Conservation (phyloP, 2,888 invertebrate genomes). For the Heliconius charithonia region DNA sequence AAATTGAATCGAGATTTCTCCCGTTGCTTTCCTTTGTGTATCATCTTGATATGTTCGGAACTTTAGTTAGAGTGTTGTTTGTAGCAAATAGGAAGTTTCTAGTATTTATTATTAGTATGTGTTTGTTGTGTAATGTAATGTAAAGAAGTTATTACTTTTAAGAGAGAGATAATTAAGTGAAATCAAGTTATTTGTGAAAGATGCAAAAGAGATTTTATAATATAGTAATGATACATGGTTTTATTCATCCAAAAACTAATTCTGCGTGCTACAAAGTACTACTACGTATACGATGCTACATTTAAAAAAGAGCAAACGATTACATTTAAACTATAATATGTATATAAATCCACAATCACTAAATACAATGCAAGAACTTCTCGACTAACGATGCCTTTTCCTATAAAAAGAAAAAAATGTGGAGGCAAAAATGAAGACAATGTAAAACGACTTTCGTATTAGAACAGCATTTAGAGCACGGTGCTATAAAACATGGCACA, state of each 20-base stretch:
- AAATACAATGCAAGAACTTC: background rate
- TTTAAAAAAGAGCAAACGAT: background rate
- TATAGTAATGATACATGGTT: too few relatives aligned
- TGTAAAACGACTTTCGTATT: background rate
- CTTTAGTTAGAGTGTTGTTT: conserved; percentile 3
- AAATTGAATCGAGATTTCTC: conserved; percentile 41
- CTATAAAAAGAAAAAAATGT: background rate
- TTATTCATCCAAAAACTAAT: too few relatives aligned
- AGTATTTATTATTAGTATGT: background rate
- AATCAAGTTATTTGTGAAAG: too few relatives aligned
- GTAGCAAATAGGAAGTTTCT: background rate
- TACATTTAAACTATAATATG: background rate
- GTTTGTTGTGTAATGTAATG: background rate
- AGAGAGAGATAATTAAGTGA: too few relatives aligned
- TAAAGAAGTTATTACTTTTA: too few relatives aligned
- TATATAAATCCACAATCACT: background rate
- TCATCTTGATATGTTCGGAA: conserved; percentile 14
- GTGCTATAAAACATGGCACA: conserved; percentile 26
- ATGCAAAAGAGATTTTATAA: too few relatives aligned
- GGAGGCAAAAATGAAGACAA: background rate
- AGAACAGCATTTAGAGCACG: conserved; percentile 9
- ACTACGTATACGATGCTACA: too few relatives aligned
- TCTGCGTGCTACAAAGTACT: too few relatives aligned
- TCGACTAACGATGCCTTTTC: conserved; percentile 6
- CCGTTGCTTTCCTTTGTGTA: conserved; percentile 34